Evolutionary conservation across 2,888 invertebrate species (phyloP).

Genomic region (Agonum fuliginosum): DNA sequence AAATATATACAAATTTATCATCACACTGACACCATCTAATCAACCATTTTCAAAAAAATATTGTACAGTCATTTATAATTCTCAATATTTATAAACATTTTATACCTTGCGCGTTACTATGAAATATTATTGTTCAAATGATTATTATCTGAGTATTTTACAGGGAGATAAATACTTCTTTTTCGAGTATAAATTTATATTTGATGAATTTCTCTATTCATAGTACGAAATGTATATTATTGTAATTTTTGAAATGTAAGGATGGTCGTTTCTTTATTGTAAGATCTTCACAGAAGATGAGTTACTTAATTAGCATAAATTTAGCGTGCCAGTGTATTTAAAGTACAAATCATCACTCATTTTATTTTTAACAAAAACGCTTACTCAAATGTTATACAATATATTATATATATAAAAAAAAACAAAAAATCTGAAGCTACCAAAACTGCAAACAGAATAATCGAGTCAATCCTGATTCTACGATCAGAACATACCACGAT

Average conservation of each 20-base stretch:
- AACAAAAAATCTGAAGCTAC: conserved; percentile 67
- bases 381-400: conserved; percentile 60
- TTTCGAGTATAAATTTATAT: conserved; percentile 56
- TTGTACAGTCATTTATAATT: conserved; percentile 65
- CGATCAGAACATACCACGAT: conserved; percentile 45
- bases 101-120: conserved; percentile 59
- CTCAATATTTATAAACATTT: conserved; percentile 59
- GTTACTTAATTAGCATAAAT: conserved; percentile 61
- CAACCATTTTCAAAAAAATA: conserved; percentile 59
- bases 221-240: conserved; percentile 50
- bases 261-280: conserved; percentile 57
- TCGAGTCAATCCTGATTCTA: conserved; percentile 39
- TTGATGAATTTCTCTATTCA: conserved; percentile 48
- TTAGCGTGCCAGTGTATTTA: conserved; percentile 59
- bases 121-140: conserved; percentile 59
- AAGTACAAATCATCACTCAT: conserved; percentile 60
- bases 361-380: conserved; percentile 55
- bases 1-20: conserved; percentile 69
- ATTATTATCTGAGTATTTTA: conserved; percentile 60
- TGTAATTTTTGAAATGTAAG: conserved; percentile 58
- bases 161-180: conserved; percentile 55
- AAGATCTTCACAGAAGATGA: conserved; percentile 70
- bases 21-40: conserved; percentile 69
- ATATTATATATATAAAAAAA: conserved; percentile 60
- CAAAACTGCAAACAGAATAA: conserved; percentile 63